These are phyloP conservation scores for Euwallacea fornicatus DNA, from an alignment of 1,140 invertebrate species.

Conservation along the genomic window DNA sequence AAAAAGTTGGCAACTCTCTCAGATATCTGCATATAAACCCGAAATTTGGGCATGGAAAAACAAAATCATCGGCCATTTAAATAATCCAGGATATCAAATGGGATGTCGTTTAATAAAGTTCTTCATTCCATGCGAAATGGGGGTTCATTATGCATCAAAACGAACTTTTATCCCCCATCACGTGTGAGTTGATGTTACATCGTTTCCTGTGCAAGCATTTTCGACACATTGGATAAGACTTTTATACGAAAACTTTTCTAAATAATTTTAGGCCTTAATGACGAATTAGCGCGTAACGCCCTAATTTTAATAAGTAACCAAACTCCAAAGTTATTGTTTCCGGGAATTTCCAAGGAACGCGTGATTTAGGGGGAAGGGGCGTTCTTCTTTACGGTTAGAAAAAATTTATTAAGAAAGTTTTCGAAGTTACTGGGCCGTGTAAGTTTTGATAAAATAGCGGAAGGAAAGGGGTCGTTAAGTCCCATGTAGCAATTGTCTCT, in stretches of 20 bases:
- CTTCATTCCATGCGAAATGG: constrained; percentile 11
- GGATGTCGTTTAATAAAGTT: constrained; percentile 4
- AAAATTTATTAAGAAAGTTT: constrained; percentile 38
- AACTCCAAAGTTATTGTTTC: constrained; percentile 29
- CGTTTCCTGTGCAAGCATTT: constrained; percentile 6
- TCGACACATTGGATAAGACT: background rate
- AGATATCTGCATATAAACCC: constrained; percentile 2
- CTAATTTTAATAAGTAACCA: constrained; percentile 30
- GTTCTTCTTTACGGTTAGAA: constrained; percentile 29
- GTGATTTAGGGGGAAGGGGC: constrained; percentile 16
- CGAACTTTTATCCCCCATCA: constrained; percentile 22
- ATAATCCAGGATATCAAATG: constrained; percentile 7
- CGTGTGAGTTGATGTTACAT: constrained; percentile 9
- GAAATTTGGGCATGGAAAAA: background rate
- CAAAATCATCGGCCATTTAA: constrained; percentile 15
- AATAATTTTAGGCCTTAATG: constrained; percentile 12
- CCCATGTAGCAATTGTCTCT: constrained; percentile 30
- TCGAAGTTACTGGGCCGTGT: constrained; percentile 32
- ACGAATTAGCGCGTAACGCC: constrained; percentile 29
- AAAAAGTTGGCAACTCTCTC: background rate
- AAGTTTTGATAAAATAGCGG: constrained; percentile 36
- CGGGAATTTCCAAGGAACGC: constrained; percentile 28
- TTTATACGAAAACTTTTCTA: background rate
- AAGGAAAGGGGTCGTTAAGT: constrained; percentile 35
- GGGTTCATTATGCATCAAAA: constrained; percentile 18